Evolutionary conservation across 30 jellyfish, hydroid and myxozoan species (phyloP), one percentile per base, ranked within the genome.

Genomic region (Aurelia coerulea): DNA sequence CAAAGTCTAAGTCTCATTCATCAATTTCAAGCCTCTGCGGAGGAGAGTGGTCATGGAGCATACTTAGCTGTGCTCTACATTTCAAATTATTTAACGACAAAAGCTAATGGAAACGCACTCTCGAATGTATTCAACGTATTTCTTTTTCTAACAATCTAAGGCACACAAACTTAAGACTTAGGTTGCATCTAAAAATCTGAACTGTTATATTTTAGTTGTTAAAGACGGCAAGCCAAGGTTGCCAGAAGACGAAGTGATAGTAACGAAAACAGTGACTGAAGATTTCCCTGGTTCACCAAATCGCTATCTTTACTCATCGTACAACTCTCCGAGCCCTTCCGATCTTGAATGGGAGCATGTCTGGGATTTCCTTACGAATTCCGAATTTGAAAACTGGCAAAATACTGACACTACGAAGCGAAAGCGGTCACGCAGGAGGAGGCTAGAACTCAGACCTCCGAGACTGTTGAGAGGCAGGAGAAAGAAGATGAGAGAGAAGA

Each of bases 271-370:
- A 5, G 85, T 95, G 12, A 87, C 90, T 17, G 97, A 95, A 72
- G 80, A 90, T 53, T 95, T 73, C 42, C 97, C 97, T 10, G 97
- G 97, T 17, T 95, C 99, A 11, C 99, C 99, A 2, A 87, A 89
- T 74, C 92, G 94, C n/a, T 81, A 95, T 64, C 85, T 95, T 70
- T 95, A 87, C 72, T 97, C 99, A 8, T 97, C 99, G 18, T 90
- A 95, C 80, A 64, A 73, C 15, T 90, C 99, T 9, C 99, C 99
- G 18, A 95, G 97, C 71, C 97, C 99, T 4, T 95, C 99, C 0
- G 99, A 95, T 23, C 79, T 95, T 17, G 99, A 95, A 49, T 95
- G 99, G 99, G 99, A 95, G 81, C 99, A 95, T 59, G 99, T 97
- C 14, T 95, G 99, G 99, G 99, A 95, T 64, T 85, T 90, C 65